These are phyloP conservation scores for Xiphophorus birchmanni DNA, from an alignment of 2,797 vertebrate genomes.

Conservation along the genomic window DNA sequence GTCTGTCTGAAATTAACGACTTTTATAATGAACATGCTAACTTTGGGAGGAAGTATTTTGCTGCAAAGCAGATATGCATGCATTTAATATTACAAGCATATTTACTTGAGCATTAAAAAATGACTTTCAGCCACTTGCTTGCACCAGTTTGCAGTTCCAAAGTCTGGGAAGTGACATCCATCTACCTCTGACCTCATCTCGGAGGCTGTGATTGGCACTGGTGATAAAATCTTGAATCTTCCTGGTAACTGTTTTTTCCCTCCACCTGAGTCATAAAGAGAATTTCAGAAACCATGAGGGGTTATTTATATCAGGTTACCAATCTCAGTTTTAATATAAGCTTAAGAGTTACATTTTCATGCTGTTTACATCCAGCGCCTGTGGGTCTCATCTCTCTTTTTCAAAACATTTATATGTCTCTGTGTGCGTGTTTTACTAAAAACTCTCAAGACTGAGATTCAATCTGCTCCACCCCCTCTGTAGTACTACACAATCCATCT, in stretches of 20 bases:
- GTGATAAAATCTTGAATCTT: neutral
- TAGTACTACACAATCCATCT: conserved; percentile 48
- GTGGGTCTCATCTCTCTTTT: conserved; percentile 38
- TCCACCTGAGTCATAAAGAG: neutral
- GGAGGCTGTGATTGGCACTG: conserved; percentile 1
- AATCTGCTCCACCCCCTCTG: conserved; percentile 50
- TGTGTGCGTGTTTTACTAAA: conserved; percentile 56
- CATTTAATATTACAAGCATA: neutral
- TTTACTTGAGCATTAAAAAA: neutral
- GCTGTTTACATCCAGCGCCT: conserved; percentile 30
- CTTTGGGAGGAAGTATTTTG: neutral
- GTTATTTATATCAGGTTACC: neutral
- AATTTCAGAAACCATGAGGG: neutral
- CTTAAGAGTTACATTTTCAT: conserved; percentile 27
- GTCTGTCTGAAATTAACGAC: neutral
- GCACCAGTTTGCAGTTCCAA: neutral
- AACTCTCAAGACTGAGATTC: conserved; percentile 57
- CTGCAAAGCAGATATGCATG: neutral
- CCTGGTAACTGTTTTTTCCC: neutral
- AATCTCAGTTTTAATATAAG: conserved; percentile 2
- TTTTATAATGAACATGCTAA: neutral
- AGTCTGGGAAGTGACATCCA: neutral
- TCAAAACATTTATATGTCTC: conserved; percentile 26
- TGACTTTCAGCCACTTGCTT: too few species aligned
- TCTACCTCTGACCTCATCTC: neutral